A percentile compares a stretch with the other conserved stretches of the same genome.
These are phyloP conservation scores for Nixonia krombeini DNA, from an alignment of 1,140 invertebrate genomes.

Conservation along the genomic window DNA sequence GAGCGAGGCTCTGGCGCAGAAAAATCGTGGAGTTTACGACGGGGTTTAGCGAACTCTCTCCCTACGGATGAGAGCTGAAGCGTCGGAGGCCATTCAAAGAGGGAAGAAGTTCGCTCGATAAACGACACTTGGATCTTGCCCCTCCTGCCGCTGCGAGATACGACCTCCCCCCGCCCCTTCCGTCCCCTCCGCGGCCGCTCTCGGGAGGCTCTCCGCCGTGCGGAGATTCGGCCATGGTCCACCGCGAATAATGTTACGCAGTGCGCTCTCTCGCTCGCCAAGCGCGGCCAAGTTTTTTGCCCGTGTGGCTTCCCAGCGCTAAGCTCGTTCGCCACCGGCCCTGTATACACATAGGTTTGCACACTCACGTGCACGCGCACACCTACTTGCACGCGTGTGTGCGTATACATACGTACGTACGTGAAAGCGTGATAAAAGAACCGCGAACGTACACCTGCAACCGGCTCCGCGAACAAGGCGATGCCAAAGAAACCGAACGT, in stretches of 20 bases:
- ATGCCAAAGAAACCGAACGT: slow-evolving; percentile 4
- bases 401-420: neutral
- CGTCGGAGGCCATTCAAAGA: slow-evolving; percentile 18
- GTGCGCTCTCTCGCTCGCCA: neutral
- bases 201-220: slow-evolving; percentile 3
- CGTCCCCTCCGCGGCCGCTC: slow-evolving; percentile 2
- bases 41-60: slow-evolving; percentile 15
- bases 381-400: neutral
- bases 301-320: slow-evolving; percentile 3
- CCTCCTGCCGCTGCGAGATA: slow-evolving; percentile 6
- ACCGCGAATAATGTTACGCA: slow-evolving; percentile 9
- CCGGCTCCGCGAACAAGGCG: neutral
- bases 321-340: slow-evolving; percentile 10
- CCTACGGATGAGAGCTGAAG: slow-evolving; percentile 9
- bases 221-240: slow-evolving; percentile 17
- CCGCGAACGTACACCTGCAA: slow-evolving; percentile 1
- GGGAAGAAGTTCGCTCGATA: slow-evolving; percentile 48
- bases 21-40: slow-evolving; percentile 24
- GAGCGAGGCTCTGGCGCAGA: slow-evolving; percentile 20
- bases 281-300: too few relatives aligned
- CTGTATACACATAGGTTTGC: too few relatives aligned
- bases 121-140: slow-evolving; percentile 42
- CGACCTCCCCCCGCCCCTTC: slow-evolving; percentile 1
- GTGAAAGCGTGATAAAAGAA: neutral
- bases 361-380: slow-evolving; percentile 10